Base-by-base conservation (phyloP, 1,140 invertebrate genomes). In the Drosophila pachea region DNA sequence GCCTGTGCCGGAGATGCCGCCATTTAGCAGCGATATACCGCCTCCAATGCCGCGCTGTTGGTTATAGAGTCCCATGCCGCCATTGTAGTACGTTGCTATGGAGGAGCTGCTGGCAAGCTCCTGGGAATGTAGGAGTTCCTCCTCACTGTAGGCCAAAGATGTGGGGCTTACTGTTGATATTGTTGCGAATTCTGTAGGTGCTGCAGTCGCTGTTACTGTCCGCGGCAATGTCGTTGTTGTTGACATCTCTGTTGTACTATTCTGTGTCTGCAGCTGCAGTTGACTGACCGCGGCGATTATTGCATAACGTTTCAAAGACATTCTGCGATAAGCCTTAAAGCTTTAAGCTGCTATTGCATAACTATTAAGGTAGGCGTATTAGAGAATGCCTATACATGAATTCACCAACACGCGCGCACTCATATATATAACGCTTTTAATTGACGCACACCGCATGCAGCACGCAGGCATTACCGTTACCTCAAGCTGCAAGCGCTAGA, bases 31-130 rank as follows among this genome's bases (percentile, higher is more conserved):
- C n/a, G 70, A 65, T 45, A 61, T 73, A 31, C 59, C 67, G 0
- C 54, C 70, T 11, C 38, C 48, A 31, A 65, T 66, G 45, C 69
- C 71, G 47, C 78, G 82, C 60, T 88, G 87, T 55, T 88, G 86
- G 67, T 88, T 82, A 64, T 88, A 86, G 16, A 87, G 67, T 50
- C 88, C 78, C 78, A 90, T 67, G 68, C 90, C 73, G 89, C 89
- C 78, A 50, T 73, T 73, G 38, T 88, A 78, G 54, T 76, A 88
- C 50, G 73, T 77, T 31, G 76, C 76, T 47, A 63, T 76, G 45
- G 73, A 76, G 36, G 73, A 73, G 55, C 52, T 60, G 12, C 61
- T 60, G 33, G 59, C 54, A 8, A 74, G 71, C 70, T 78, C 75
- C 60, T 78, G 72, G 52, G 76, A 69, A 9, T 68, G 59, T n/a